phyloP scores from a whole-genome alignment of 2,113 vertebrate genomes.

The Struthio camelus region DNA sequence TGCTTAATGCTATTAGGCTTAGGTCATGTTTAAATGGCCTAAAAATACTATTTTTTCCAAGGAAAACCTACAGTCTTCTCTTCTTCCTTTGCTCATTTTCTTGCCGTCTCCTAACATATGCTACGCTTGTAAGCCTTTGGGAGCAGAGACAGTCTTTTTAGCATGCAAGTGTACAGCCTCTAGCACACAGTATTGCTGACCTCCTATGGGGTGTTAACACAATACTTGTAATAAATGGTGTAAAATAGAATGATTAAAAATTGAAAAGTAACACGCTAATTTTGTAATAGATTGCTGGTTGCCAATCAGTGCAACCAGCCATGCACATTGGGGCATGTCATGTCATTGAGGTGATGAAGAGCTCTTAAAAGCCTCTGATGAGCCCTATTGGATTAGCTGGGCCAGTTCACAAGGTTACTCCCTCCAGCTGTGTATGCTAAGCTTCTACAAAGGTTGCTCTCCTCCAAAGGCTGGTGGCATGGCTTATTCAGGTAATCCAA shows the following conservation, averaged over 20 bases:
- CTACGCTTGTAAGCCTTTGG: rapidly evolving
- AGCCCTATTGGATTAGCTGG: too few species aligned
- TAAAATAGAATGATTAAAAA: rapidly evolving
- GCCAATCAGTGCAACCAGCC: rapidly evolving
- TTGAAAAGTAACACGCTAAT: rapidly evolving
- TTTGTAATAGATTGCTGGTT: neutral
- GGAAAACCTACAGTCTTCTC: neutral
- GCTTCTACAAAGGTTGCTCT: neutral
- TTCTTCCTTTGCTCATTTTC: neutral
- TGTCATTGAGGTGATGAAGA: neutral
- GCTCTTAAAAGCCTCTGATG: rapidly evolving
- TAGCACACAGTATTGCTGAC: neutral
- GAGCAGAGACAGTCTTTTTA: neutral
- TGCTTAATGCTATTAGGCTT: neutral
- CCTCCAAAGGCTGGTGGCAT: rapidly evolving
- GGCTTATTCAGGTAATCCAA: neutral
- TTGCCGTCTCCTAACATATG: neutral
- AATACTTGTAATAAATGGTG: rapidly evolving
- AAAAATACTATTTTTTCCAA: neutral
- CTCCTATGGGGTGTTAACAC: rapidly evolving
- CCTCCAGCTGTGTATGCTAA: neutral
- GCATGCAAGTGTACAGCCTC: rapidly evolving
- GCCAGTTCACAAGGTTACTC: neutral
- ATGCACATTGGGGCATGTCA: rapidly evolving
- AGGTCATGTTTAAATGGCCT: neutral